Evolutionary conservation across 30 jellyfish, hydroid and myxozoan genomes (phyloP).

Genomic region (Chrysaora quinquecirrha): DNA sequence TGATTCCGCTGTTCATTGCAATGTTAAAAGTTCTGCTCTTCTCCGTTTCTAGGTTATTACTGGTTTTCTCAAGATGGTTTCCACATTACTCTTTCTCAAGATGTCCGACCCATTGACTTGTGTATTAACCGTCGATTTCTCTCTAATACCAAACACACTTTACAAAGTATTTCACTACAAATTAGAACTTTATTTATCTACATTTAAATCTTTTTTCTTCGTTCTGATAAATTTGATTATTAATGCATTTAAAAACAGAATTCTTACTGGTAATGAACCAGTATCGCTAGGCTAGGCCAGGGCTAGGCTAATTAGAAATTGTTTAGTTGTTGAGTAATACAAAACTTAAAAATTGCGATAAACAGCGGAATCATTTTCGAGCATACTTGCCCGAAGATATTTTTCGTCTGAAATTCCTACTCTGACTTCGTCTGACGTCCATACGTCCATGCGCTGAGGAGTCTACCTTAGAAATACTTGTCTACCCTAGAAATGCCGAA

Average conservation of each 20-base stretch:
- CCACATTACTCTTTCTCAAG: conserved; percentile 28
- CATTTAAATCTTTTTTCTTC: conserved; percentile 8
- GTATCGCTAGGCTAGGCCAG: not conserved
- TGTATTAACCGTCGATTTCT: conserved; percentile 26
- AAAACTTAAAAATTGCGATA: no score
- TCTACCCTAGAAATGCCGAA: no score
- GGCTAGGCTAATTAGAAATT: not conserved
- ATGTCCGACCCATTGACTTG: conserved; percentile 32
- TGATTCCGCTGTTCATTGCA: no score
- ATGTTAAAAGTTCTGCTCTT: no score
- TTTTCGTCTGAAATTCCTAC: not conserved
- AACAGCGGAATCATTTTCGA: no score
- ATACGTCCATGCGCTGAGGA: no score
- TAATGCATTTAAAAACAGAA: not conserved
- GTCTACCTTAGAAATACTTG: no score
- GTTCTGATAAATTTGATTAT: conserved; percentile 11
- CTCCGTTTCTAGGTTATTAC: conserved; percentile 34
- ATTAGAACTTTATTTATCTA: conserved; percentile 21
- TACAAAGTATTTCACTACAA: conserved; percentile 45
- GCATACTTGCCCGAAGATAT: not conserved
- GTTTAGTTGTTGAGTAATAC: not conserved
- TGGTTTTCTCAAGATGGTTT: conserved; percentile 23
- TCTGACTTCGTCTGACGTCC: no score
- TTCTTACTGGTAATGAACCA: not conserved
- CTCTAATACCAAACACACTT: conserved; percentile 46